phyloP scores from a whole-genome alignment of 2,888 invertebrate genomes.

The Diaphora mendica region DNA sequence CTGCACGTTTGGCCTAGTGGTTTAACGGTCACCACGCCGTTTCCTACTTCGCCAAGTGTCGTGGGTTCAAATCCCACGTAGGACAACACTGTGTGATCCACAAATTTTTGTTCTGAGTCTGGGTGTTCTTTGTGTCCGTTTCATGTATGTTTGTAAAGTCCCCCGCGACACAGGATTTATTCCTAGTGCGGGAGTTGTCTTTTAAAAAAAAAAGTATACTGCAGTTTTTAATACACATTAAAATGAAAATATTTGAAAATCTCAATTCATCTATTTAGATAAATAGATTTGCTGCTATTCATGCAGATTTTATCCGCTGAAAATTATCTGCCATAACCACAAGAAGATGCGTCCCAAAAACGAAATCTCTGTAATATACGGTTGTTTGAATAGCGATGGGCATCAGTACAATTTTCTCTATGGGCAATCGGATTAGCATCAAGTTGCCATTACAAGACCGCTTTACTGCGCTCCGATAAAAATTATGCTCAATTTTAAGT shows the following conservation, averaged over 20 bases:
- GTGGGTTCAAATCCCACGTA: too few relatives aligned
- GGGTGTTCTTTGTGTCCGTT: too few relatives aligned
- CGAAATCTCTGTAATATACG: conserved; percentile 58
- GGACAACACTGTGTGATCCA: too few relatives aligned
- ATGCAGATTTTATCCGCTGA: conserved; percentile 15
- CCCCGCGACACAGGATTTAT: too few relatives aligned
- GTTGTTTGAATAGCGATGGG: conserved; percentile 67
- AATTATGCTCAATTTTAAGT: conserved; percentile 59
- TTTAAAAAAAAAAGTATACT: too few relatives aligned
- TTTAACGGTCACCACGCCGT: too few relatives aligned
- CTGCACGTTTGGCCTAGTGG: too few relatives aligned
- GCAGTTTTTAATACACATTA: background rate
- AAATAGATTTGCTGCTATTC: conserved; percentile 2
- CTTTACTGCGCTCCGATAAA: conserved; percentile 63
- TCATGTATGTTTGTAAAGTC: too few relatives aligned
- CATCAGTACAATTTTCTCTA: conserved; percentile 72
- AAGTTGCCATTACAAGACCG: conserved; percentile 69
- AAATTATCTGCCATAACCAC: conserved; percentile 23
- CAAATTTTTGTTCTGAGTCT: too few relatives aligned
- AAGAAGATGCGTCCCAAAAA: conserved; percentile 17
- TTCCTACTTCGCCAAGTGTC: too few relatives aligned
- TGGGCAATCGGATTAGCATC: conserved; percentile 82
- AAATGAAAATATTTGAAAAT: background rate
- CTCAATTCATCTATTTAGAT: background rate
- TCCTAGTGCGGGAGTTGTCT: too few relatives aligned